Percentiles rank a stretch among this genome's conserved stretches.
Conservation (phyloP, 1,140 invertebrate genomes). For the Caenorhabditis brenneri region DNA sequence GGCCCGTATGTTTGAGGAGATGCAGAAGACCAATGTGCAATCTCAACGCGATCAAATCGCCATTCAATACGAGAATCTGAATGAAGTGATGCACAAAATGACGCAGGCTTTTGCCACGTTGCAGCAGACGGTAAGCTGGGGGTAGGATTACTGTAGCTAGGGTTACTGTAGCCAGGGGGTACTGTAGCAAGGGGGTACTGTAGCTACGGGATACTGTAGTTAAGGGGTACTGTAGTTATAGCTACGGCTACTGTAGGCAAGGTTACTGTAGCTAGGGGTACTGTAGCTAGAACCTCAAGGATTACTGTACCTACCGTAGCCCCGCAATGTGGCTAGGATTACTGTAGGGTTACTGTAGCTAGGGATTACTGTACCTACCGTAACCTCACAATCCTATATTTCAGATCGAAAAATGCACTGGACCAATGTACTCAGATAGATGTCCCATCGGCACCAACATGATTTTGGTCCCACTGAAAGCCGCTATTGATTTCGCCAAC, state of each 20-base stretch:
- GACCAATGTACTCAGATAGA: conserved; percentile 18
- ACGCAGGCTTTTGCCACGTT: conserved; percentile 89
- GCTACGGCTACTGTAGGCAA: too few relatives aligned
- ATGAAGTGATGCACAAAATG: conserved; percentile 82
- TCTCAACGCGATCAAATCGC: conserved; percentile 83
- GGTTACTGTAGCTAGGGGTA: too few relatives aligned
- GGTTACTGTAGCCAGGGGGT: too few relatives aligned
- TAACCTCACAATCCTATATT: background rate
- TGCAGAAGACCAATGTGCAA: conserved; percentile 81
- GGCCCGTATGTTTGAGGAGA: conserved; percentile 94
- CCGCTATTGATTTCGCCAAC: conserved; percentile 95
- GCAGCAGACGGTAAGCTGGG: conserved; percentile 73
- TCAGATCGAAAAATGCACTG: conserved; percentile 22
- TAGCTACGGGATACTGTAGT: too few relatives aligned
- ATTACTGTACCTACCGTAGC: too few relatives aligned
- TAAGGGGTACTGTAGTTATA: too few relatives aligned
- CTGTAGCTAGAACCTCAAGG: too few relatives aligned
- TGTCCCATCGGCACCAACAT: conserved; percentile 76
- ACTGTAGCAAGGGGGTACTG: too few relatives aligned
- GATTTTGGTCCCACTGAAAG: conserved; percentile 86
- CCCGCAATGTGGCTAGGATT: too few relatives aligned
- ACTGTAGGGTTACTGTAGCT: too few relatives aligned
- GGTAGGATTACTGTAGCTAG: conserved; percentile 75
- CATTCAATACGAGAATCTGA: conserved; percentile 88
- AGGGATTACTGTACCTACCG: too few relatives aligned